Percentiles rank a stretch among this genome's conserved stretches.
Conservation (phyloP, 2,113 vertebrate genomes). For the Phasianus colchicus region DNA sequence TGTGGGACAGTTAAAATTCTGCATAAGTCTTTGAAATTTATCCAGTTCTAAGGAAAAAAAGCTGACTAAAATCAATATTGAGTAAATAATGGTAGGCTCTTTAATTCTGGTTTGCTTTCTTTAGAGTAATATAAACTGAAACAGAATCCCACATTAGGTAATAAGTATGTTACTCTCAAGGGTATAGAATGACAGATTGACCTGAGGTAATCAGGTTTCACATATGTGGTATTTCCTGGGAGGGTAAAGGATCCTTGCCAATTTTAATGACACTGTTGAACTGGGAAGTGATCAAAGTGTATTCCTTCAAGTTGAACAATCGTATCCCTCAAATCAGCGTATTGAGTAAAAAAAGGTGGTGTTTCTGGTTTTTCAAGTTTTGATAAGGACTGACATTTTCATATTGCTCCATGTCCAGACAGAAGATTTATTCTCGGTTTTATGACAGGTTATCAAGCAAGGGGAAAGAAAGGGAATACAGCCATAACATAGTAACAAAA, state of each 20-base stretch:
- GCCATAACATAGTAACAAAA: not conserved
- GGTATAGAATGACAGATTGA: not conserved
- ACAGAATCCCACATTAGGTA: not conserved
- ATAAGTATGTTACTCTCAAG: not conserved
- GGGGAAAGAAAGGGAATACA: not conserved
- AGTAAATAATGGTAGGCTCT: not conserved
- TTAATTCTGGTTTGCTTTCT: not conserved
- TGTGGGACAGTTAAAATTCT: not conserved
- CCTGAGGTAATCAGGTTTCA: not conserved
- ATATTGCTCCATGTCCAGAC: not conserved
- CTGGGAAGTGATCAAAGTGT: not conserved
- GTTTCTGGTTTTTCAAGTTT: not conserved
- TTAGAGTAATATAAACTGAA: not conserved
- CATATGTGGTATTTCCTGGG: not conserved
- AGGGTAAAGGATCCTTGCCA: not conserved
- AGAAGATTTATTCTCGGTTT: not conserved
- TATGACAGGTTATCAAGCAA: not conserved
- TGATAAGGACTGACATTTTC: not conserved
- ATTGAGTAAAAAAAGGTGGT: not conserved
- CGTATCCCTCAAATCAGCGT: rapidly evolving
- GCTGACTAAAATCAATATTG: not conserved
- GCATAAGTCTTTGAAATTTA: not conserved
- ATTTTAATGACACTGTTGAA: not conserved
- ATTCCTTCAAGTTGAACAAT: not conserved
- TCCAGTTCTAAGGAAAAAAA: not conserved